A percentile compares a stretch with the other conserved stretches of the same genome.
Evolutionary conservation across 2,113 vertebrate species (phyloP).

Genomic region (Leptobrachium leishanense): DNA sequence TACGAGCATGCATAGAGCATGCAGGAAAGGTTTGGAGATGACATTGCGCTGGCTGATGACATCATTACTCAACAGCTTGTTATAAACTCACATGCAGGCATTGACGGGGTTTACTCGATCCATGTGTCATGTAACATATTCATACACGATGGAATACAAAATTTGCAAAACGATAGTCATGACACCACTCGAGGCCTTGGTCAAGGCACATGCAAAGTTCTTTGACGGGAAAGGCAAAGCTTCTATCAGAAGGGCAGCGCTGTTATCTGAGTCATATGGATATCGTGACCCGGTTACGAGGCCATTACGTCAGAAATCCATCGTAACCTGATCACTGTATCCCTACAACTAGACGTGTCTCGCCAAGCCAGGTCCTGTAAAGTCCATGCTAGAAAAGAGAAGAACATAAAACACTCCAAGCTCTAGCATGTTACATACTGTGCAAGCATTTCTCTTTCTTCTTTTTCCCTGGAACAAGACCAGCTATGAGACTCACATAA

Average conservation of each 20-base stretch:
- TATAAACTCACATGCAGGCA: too few species aligned
- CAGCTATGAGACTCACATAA: constrained; percentile 17
- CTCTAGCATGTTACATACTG: constrained; percentile 67
- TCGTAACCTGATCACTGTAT: constrained; percentile 67
- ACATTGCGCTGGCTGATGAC: too few species aligned
- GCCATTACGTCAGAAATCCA: constrained; percentile 60
- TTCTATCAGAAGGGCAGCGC: constrained; percentile 19
- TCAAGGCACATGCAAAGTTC: constrained; percentile 42
- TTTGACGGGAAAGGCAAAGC: background rate
- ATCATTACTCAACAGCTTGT: too few species aligned
- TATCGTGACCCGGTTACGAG: constrained; percentile 65
- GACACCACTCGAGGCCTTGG: background rate
- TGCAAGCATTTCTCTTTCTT: constrained; percentile 72
- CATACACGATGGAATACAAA: background rate
- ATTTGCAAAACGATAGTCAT: background rate
- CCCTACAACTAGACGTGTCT: constrained; percentile 63
- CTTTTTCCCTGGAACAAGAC: constrained; percentile 71
- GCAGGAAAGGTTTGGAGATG: too few species aligned
- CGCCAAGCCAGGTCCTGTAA: constrained; percentile 47
- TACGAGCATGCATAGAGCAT: too few species aligned
- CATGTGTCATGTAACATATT: background rate
- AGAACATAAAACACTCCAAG: constrained; percentile 45
- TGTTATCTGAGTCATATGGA: constrained; percentile 61
- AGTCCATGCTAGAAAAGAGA: constrained; percentile 52
- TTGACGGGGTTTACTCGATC: too few species aligned